Evolutionary conservation across 2,113 vertebrate genomes (phyloP), one percentile per base, ranked within the genome.

Genomic region (Athene cunicularia): DNA sequence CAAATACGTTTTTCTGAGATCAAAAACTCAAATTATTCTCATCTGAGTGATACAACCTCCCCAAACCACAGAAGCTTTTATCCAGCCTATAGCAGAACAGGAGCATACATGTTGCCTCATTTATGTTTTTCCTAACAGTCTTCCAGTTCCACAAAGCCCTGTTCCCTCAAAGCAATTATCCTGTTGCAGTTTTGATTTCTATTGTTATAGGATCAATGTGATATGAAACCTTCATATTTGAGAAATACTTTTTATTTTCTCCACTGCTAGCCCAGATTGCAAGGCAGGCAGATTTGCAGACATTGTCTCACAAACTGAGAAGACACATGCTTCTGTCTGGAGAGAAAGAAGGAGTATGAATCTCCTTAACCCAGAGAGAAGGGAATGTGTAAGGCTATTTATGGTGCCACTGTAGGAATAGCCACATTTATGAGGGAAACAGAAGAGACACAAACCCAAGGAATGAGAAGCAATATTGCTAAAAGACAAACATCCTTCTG

Each of bases 221-320:
- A 79, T 60, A 79, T 37, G 28, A 96, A 87, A 75, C 56, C 35
- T 80, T 87, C 58, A 45, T 41, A 28, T 93, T 37, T 79, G 81
- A 95, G 60, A 95, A 85, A 68, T 83, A 33, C 17, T 45, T 83
- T 35, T 86, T 91, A 56, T 84, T 89, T 93, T 86, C 35, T 84
- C 32, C 16, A 47, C 28, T 52, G 32, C 47, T 87, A 67, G 64
- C 32, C 43, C 47, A 67, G 43, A 49, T 52, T 5, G 2, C 21
- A 60, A 60, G 64, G 47, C 52, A 79, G 76, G 39, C 35, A 73
- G 58, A 60, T n/a, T 37, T 71, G 68, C 50, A 43, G 72, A 60
- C 56, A 53, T 59, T 81, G 70, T 64, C 27, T 94, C 81, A 74
- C 47, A 53, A 93, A 90, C 84, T 60, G 80, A 49, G 76, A 89